These are phyloP conservation scores for Erythrolamprus reginae DNA, from an alignment of 2,113 vertebrate species.

Conservation along the genomic window DNA sequence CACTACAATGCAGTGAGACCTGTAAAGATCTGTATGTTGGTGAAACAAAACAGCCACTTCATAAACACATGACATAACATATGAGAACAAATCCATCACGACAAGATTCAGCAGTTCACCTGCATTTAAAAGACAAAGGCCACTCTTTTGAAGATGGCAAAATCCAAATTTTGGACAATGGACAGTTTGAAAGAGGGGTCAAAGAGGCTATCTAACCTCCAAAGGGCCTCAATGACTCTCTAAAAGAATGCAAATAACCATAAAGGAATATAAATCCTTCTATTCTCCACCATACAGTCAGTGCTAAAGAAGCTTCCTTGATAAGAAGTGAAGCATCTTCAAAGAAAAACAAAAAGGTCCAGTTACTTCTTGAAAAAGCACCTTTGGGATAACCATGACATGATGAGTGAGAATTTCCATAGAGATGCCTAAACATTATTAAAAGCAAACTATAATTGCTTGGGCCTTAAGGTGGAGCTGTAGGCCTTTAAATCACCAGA, in stretches of 20 bases:
- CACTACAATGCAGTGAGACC: not conserved
- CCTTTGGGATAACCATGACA: not conserved
- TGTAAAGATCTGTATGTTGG: not conserved
- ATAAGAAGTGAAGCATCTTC: not conserved
- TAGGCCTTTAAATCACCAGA: slow-evolving; percentile 32
- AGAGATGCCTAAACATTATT: not conserved
- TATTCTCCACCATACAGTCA: not conserved
- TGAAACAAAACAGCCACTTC: not conserved
- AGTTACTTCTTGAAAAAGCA: not conserved
- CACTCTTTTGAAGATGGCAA: not conserved
- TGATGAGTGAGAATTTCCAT: not conserved
- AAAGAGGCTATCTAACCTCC: not conserved
- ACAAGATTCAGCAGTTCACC: not conserved
- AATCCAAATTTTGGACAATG: not conserved
- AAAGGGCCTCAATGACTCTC: not conserved
- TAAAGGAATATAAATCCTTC: not conserved
- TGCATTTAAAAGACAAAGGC: not conserved
- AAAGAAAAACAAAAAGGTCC: not conserved
- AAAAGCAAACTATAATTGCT: not conserved
- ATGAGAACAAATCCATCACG: not conserved
- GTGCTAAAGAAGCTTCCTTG: not conserved
- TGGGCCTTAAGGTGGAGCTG: slow-evolving; percentile 45
- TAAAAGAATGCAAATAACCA: not conserved
- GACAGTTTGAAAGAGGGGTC: not conserved
- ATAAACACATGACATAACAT: not conserved